phyloP scores from a whole-genome alignment of 2,888 invertebrate species.

The Netelia melanura region DNA sequence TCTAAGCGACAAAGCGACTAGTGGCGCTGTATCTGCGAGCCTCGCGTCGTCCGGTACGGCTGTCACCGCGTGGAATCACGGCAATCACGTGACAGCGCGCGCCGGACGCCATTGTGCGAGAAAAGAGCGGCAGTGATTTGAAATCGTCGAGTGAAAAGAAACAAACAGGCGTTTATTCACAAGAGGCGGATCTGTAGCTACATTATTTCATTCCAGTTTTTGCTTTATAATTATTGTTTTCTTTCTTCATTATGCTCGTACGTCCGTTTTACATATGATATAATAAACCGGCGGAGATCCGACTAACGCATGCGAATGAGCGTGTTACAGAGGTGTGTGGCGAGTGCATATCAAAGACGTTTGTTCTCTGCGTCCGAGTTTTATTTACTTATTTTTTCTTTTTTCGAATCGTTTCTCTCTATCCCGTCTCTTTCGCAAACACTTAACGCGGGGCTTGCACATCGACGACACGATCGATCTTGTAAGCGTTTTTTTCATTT shows the following conservation, averaged over 20 bases:
- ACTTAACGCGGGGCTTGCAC: conserved; percentile 13
- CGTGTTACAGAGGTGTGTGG: conserved; percentile 78
- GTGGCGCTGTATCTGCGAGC: too few species aligned
- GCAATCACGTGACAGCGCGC: too few species aligned
- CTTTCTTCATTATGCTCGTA: conserved; percentile 63
- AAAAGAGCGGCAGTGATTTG: conserved; percentile 18
- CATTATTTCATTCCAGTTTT: conserved; percentile 80
- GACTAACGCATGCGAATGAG: conserved; percentile 81
- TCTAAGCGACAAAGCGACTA: too few species aligned
- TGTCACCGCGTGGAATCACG: conserved; percentile 7
- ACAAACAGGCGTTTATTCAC: conserved; percentile 85
- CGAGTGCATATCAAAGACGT: conserved; percentile 79
- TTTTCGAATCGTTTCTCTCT: conserved; percentile 14
- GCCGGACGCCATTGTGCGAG: too few species aligned
- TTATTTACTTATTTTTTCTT: neutral
- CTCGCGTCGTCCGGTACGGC: too few species aligned
- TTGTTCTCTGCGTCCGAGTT: conserved; percentile 37
- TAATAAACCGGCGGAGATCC: conserved; percentile 77
- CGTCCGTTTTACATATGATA: conserved; percentile 73
- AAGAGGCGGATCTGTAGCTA: conserved; percentile 84
- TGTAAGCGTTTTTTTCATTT: conserved; percentile 49
- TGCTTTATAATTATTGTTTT: conserved; percentile 73
- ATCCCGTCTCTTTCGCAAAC: conserved; percentile 30
- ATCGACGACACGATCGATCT: conserved; percentile 30
- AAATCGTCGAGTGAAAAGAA: conserved; percentile 80